phyloP scores from a whole-genome alignment of 2,888 invertebrate genomes.

The Mythimna pallens region DNA sequence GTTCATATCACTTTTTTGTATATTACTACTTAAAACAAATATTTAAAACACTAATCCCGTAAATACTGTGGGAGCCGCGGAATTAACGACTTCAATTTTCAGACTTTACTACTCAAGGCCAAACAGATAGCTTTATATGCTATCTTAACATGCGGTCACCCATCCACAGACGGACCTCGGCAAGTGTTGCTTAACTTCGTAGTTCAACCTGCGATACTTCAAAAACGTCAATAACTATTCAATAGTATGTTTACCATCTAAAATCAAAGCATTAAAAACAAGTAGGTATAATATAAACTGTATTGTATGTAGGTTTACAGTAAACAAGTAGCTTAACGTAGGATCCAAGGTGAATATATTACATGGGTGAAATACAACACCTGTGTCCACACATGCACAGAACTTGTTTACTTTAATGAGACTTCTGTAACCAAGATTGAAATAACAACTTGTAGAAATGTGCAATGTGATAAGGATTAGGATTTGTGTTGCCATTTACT shows the following conservation, averaged over 20 bases:
- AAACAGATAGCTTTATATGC: too few species aligned
- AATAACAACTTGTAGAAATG: constrained; percentile 28
- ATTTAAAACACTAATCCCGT: too few species aligned
- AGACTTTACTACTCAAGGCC: too few species aligned
- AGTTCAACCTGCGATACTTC: too few species aligned
- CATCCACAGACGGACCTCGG: too few species aligned
- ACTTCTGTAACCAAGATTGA: constrained; percentile 40
- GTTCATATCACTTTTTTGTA: too few species aligned
- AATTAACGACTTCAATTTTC: too few species aligned
- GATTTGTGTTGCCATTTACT: constrained; percentile 9
- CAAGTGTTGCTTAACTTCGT: too few species aligned
- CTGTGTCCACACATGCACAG: constrained; percentile 58
- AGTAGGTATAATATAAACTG: constrained; percentile 16
- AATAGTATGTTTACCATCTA: not conserved
- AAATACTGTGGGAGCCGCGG: too few species aligned
- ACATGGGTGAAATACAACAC: constrained; percentile 67
- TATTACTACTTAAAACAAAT: too few species aligned
- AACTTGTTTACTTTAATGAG: constrained; percentile 46
- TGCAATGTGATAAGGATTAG: constrained; percentile 32
- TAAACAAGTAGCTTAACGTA: constrained; percentile 43
- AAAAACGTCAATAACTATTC: not conserved
- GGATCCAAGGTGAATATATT: constrained; percentile 65
- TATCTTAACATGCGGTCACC: too few species aligned
- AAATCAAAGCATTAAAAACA: constrained; percentile 35
- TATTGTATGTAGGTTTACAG: constrained; percentile 39